A percentile compares a stretch with the other conserved stretches of the same genome.
Conservation (phyloP, 2,888 invertebrate species). For the Galerucella pusilla region DNA sequence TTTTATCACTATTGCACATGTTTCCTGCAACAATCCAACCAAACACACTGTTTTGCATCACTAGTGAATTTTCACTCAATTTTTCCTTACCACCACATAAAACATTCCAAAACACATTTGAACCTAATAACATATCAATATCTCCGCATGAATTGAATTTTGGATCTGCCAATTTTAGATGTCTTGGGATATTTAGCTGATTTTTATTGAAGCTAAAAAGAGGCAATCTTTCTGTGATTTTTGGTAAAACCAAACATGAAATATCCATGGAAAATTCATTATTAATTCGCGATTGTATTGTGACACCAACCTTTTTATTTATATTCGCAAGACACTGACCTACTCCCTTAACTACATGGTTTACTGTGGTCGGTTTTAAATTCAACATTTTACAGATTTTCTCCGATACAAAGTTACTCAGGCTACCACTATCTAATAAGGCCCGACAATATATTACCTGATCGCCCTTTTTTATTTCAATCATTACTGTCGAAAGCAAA, state of each 20-base stretch:
- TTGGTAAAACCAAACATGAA: slow-evolving; percentile 5
- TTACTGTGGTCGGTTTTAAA: too few species aligned
- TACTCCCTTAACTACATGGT: too few species aligned
- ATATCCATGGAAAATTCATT: neutral
- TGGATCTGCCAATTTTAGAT: slow-evolving; percentile 22
- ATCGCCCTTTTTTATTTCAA: neutral
- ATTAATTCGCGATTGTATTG: slow-evolving; percentile 10
- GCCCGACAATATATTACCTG: neutral
- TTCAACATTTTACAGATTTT: neutral
- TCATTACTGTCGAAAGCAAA: neutral
- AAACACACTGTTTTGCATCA: slow-evolving; percentile 26
- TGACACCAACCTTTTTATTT: neutral
- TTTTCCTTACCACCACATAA: slow-evolving; percentile 18
- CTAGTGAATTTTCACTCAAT: slow-evolving; percentile 15
- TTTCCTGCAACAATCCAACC: slow-evolving; percentile 29
- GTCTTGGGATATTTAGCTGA: too few species aligned
- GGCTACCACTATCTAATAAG: slow-evolving; percentile 7
- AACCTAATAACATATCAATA: slow-evolving; percentile 31
- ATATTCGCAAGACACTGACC: too few species aligned
- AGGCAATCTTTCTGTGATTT: slow-evolving; percentile 2
- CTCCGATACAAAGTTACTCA: slow-evolving; percentile 5
- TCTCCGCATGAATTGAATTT: slow-evolving; percentile 12
- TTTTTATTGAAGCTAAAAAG: neutral
- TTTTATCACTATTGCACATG: slow-evolving; percentile 1
- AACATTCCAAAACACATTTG: slow-evolving; percentile 31